Percentiles rank a stretch among this genome's conserved stretches.
phyloP scores from a whole-genome alignment of 2,113 vertebrate genomes.

The Pelvicachromis taeniatus region DNA sequence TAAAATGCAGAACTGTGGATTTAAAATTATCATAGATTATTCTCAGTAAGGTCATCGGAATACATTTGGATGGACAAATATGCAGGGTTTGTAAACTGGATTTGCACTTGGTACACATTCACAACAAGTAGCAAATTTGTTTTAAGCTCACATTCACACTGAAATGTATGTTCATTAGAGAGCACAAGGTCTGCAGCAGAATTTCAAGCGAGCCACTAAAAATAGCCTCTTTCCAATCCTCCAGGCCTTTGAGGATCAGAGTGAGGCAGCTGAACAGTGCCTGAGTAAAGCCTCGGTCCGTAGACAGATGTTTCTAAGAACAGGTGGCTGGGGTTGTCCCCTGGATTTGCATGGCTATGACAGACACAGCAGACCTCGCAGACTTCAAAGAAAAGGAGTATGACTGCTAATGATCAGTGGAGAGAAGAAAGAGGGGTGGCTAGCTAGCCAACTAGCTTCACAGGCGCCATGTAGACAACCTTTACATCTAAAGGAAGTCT shows the following conservation, averaged over 20 bases:
- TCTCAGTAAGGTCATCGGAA: not conserved
- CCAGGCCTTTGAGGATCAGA: constrained; percentile 62
- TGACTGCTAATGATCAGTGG: constrained; percentile 71
- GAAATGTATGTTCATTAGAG: constrained; percentile 48
- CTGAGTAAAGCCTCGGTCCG: constrained; percentile 37
- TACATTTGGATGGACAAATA: not conserved
- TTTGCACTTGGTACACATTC: not conserved
- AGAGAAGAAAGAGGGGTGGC: constrained; percentile 49
- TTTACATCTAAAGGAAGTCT: constrained; percentile 25
- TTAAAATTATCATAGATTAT: not conserved
- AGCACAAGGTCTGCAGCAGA: constrained; percentile 35
- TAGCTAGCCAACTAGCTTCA: constrained; percentile 35
- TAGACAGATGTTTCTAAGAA: constrained; percentile 71
- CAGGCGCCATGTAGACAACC: constrained; percentile 41
- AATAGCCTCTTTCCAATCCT: constrained; percentile 56
- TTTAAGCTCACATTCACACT: not conserved
- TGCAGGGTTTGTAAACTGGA: not conserved
- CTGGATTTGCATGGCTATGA: constrained; percentile 74
- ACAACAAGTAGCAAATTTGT: not conserved
- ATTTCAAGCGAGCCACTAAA: constrained; percentile 55
- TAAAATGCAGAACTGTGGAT: not conserved
- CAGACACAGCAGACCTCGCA: constrained; percentile 67
- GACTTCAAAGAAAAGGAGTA: constrained; percentile 66
- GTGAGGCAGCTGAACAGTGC: constrained; percentile 59
- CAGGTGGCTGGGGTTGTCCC: constrained; percentile 73